Evolutionary conservation across 1,140 invertebrate genomes (phyloP), one percentile per base, ranked within the genome.

Genomic region (Drosophila grimshawi): DNA sequence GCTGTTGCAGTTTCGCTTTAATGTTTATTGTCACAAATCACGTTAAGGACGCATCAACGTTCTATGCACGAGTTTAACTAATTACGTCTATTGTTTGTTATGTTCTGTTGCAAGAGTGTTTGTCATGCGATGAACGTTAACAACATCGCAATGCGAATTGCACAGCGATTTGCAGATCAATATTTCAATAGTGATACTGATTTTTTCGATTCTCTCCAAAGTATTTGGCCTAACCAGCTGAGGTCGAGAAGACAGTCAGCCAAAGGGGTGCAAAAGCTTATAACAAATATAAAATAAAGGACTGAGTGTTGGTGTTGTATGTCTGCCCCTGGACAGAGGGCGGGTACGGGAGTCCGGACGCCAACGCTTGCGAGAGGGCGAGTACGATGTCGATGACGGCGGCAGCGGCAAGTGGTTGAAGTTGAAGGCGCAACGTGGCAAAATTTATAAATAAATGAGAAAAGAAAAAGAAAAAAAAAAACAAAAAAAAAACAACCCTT

Each of bases 401-500:
- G 35, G 48, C 49, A 48, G 48, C 60, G 81, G 82, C 79, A 81
- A 88, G 80, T 86, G 83, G 83, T 86, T 86, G 80, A 85, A 88
- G 64, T 81, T 74, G 64, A 88, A 81, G 73, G 76, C 80, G 55
- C 81, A 79, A 64, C 61, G 70, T 67, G 70, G 70, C 59, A 51
- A 77, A 67, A 70, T 49, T 59, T 72, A 67, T 67, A 67, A 67
- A 67, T 68, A 74, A 74, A 63, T 59, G 55, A 43, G 32, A 69
- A 63, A 74, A 35, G 61, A 65, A 57, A 72, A 65, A n/a, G 33
- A 41, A 65, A 61, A 65, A 46, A 48, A 59, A 67, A 55, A 37
- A n/a, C n/a, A 33, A 69, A 60, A 60, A 74, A 62, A 86, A 81
- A 81, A 73, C 75, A 76, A 85, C 81, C 81, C 81, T 81, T 59